Evolutionary conservation across 2,888 invertebrate species (phyloP).

Genomic region (Macroteleia sp.): DNA sequence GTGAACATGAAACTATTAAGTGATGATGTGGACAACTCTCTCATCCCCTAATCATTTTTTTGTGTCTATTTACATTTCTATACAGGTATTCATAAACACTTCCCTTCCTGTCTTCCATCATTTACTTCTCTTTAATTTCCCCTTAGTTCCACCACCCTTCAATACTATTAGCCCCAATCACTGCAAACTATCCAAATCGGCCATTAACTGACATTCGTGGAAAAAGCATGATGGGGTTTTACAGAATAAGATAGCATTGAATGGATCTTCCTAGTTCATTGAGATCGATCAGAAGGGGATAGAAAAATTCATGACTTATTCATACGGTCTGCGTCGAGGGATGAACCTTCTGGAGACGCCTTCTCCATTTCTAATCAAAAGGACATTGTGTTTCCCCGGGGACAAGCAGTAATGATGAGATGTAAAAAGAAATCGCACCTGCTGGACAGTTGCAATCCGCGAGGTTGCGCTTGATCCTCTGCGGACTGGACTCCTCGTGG

Average conservation of each 20-base stretch:
- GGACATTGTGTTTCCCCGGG: constrained; percentile 35
- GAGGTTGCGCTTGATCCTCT: constrained; percentile 78
- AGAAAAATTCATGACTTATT: constrained; percentile 53
- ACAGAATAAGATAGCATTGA: constrained; percentile 3
- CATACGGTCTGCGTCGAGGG: constrained; percentile 25
- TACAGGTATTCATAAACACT: constrained; percentile 17
- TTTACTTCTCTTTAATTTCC: constrained; percentile 18
- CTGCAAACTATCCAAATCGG: constrained; percentile 36
- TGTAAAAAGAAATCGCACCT: constrained; percentile 70
- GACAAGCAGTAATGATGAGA: constrained; percentile 9
- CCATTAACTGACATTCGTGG: constrained; percentile 13
- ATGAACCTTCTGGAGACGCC: constrained; percentile 21
- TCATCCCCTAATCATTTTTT: too few species aligned
- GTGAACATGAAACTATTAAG: too few species aligned
- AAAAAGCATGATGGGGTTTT: constrained; percentile 19
- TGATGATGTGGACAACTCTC: too few species aligned
- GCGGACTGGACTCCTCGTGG: constrained; percentile 64
- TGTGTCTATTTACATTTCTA: constrained; percentile 17
- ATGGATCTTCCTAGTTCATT: constrained; percentile 18
- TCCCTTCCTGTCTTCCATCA: constrained; percentile 2
- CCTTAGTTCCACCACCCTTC: constrained; percentile 4
- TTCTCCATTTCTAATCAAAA: constrained; percentile 44
- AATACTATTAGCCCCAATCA: constrained; percentile 39
- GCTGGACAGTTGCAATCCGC: constrained; percentile 81
- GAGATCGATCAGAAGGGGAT: constrained; percentile 15